These are phyloP conservation scores for Propithecus deckenii DNA, from an alignment of 2,797 vertebrate genomes.

Conservation along the genomic window DNA sequence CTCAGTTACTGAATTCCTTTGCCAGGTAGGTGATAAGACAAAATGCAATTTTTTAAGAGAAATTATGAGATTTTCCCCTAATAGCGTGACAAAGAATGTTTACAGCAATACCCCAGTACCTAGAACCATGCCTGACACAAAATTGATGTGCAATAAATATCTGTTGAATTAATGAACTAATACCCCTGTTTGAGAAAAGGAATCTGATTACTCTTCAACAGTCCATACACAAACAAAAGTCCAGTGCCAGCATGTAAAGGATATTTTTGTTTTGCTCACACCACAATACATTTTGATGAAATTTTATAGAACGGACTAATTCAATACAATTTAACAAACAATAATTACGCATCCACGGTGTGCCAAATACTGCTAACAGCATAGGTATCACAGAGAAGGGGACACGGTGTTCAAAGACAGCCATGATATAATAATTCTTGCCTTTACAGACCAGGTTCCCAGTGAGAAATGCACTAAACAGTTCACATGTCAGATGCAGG, in stretches of 20 bases:
- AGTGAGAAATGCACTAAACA: neutral
- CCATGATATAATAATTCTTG: neutral
- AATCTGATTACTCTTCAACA: neutral
- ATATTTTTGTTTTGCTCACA: neutral
- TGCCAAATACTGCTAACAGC: neutral
- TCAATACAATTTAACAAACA: neutral
- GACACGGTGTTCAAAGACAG: neutral
- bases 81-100: neutral
- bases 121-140: neutral
- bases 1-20: neutral
- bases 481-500: fast-evolving
- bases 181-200: neutral
- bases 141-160: neutral
- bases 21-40: neutral
- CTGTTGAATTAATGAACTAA: neutral
- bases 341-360: neutral
- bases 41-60: neutral
- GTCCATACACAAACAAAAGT: neutral
- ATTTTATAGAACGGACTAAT: neutral
- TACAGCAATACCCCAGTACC: fast-evolving
- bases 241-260: neutral
- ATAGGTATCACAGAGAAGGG: neutral
- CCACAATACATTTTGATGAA: neutral
- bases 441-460: neutral
- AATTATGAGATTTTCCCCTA: neutral